phyloP scores from a whole-genome alignment of 2,888 invertebrate genomes.

The Blastobasis adustella region DNA sequence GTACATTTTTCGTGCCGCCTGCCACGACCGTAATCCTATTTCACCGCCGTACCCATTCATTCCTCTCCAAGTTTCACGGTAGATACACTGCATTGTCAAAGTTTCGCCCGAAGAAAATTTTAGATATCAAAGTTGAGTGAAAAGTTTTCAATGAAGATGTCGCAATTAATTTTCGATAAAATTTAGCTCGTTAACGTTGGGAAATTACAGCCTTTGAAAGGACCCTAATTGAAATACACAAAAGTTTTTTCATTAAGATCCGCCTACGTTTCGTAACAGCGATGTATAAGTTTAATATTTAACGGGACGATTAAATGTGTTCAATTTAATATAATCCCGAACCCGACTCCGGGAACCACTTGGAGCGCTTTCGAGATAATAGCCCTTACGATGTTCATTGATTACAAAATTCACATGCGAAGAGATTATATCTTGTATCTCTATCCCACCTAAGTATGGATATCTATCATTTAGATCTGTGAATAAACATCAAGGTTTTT shows the following conservation, averaged over 20 bases:
- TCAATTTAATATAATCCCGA: too few species aligned
- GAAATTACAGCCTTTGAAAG: constrained; percentile 61
- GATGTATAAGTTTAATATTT: not conserved
- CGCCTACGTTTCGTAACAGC: constrained; percentile 20
- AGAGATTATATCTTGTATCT: too few species aligned
- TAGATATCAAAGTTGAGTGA: constrained; percentile 56
- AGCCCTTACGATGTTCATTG: not conserved
- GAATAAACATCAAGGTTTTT: too few species aligned
- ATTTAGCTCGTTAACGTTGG: constrained; percentile 70
- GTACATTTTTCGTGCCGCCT: not conserved
- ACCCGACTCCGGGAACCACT: too few species aligned
- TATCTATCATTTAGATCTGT: too few species aligned
- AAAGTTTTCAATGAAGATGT: constrained; percentile 70
- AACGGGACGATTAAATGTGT: too few species aligned
- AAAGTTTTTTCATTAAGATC: constrained; percentile 66
- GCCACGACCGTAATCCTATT: not conserved
- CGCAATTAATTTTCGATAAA: constrained; percentile 74
- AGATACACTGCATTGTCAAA: constrained; percentile 55
- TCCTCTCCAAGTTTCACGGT: constrained; percentile 28
- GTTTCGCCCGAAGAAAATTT: constrained; percentile 48
- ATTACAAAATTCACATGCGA: too few species aligned
- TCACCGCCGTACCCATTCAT: constrained; percentile 27
- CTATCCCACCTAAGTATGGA: too few species aligned
- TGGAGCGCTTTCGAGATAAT: not conserved
- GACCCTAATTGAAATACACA: constrained; percentile 60